Conservation (phyloP, 2,113 vertebrate genomes). For the Malurus elegans region DNA sequence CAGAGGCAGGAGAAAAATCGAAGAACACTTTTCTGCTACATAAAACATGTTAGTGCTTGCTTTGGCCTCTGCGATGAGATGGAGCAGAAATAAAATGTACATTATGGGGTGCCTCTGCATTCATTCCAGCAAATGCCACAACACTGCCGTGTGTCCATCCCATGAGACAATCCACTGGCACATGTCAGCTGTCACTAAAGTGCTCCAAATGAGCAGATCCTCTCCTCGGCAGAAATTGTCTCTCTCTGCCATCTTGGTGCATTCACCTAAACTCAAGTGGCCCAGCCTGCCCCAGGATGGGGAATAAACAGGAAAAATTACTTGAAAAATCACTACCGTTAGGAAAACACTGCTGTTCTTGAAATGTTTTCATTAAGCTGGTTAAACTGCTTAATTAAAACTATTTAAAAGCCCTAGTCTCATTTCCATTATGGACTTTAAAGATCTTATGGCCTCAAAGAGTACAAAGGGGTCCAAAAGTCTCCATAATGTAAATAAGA, state of each 20-base stretch:
- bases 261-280: rapidly evolving
- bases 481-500: constrained; percentile 7
- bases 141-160: not conserved
- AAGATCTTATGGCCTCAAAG: not conserved
- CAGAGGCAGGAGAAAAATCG: not conserved
- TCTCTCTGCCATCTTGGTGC: not conserved
- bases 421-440: not conserved
- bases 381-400: constrained; percentile 17
- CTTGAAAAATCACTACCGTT: not conserved
- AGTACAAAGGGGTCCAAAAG: not conserved
- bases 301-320: not conserved
- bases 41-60: not conserved
- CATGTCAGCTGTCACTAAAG: not conserved
- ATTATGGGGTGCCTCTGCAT: not conserved
- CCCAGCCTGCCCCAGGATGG: not conserved
- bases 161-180: not conserved
- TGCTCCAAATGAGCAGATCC: not conserved
- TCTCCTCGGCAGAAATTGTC: not conserved
- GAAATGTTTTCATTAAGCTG: not conserved
- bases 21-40: constrained; percentile 23
- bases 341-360: rapidly evolving
- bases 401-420: not conserved
- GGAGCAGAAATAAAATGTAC: constrained; percentile 4
- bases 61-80: constrained; percentile 1
- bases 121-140: not conserved